Conservation (phyloP, 2,113 vertebrate species). For the Calyptomena viridis region DNA sequence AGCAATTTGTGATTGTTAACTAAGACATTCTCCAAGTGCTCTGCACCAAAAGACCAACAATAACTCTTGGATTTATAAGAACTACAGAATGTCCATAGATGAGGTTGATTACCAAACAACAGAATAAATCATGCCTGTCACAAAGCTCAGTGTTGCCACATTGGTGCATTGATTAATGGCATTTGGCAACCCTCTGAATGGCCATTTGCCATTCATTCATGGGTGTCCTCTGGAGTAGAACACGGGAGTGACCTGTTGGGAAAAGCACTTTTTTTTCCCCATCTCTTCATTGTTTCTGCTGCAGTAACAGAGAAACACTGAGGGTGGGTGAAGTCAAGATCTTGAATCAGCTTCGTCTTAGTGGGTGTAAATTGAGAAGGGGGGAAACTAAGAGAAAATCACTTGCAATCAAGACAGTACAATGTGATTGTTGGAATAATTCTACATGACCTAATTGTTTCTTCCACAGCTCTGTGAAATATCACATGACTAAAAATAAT, state of each 20-base stretch:
- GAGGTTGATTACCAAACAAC: constrained; percentile 45
- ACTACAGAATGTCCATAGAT: constrained; percentile 29
- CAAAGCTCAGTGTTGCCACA: background rate
- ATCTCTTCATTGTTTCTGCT: background rate
- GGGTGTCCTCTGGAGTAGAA: background rate
- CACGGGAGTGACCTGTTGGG: background rate
- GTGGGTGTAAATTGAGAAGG: background rate
- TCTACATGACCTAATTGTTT: background rate
- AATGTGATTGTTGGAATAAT: background rate
- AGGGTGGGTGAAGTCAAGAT: background rate
- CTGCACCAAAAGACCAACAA: constrained; percentile 36
- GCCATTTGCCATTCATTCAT: constrained; percentile 46
- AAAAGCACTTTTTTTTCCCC: background rate
- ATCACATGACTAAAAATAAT: background rate
- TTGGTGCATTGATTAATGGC: constrained; percentile 23
- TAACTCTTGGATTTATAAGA: constrained; percentile 31
- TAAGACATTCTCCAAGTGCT: constrained; percentile 40
- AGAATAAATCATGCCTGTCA: constrained; percentile 51
- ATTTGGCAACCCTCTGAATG: constrained; percentile 32
- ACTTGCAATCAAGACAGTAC: background rate
- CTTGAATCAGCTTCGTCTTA: background rate
- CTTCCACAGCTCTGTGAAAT: background rate
- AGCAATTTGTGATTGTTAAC: constrained; percentile 46
- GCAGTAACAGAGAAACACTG: background rate
- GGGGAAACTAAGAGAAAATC: background rate